phyloP scores from a whole-genome alignment of 1,140 invertebrate genomes.

The Cyphomyrmex costatus region DNA sequence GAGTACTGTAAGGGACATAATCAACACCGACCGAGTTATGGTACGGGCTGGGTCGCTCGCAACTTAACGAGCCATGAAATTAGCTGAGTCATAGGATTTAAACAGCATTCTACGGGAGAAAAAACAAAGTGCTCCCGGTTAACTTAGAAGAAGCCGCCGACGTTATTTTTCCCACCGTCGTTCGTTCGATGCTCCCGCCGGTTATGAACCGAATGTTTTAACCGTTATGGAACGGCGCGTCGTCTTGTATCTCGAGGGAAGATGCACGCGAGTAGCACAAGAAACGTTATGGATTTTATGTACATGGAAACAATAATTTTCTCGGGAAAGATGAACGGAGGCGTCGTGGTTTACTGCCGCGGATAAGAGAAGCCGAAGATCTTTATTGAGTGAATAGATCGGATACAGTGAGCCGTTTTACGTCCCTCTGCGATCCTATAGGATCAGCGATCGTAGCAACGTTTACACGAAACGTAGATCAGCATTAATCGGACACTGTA shows the following conservation, averaged over 20 bases:
- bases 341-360: neutral
- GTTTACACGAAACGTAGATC: constrained; percentile 9
- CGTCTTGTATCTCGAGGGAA: neutral
- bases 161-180: constrained; percentile 48
- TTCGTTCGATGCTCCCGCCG: constrained; percentile 15
- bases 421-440: neutral
- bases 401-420: neutral
- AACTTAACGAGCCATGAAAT: constrained; percentile 75
- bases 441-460: neutral
- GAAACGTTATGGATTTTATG: constrained; percentile 18
- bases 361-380: neutral
- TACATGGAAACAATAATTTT: neutral
- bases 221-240: constrained; percentile 53
- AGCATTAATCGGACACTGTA: constrained; percentile 4
- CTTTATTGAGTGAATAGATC: neutral
- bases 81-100: constrained; percentile 70
- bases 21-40: constrained; percentile 61
- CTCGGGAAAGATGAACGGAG: neutral
- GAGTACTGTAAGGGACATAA: constrained; percentile 57
- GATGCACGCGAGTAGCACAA: constrained; percentile 4
- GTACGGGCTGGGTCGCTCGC: constrained; percentile 66
- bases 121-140: constrained; percentile 63
- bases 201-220: constrained; percentile 40
- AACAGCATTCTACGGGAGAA: constrained; percentile 49
- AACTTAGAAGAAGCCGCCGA: constrained; percentile 54